phyloP scores from a whole-genome alignment of 2,113 vertebrate species.

The Pleuronectes platessa region DNA sequence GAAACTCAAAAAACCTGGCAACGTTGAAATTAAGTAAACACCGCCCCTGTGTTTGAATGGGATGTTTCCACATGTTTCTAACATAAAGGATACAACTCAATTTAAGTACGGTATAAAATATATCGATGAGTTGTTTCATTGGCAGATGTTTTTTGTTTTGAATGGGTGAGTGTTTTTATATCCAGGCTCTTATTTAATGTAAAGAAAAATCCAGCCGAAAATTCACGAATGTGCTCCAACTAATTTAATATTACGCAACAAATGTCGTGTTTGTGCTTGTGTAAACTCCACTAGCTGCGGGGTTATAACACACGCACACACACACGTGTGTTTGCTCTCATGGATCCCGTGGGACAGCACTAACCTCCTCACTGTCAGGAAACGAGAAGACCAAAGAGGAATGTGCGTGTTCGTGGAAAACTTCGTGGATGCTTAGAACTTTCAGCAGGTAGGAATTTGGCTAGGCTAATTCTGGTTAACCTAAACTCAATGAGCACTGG shows the following conservation, averaged over 20 bases:
- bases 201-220: background rate
- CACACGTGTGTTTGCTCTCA: constrained; percentile 25
- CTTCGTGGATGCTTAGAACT: background rate
- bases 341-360: background rate
- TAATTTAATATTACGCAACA: constrained; percentile 5
- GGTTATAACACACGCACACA: background rate
- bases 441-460: constrained; percentile 48
- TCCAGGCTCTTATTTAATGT: fast-evolving
- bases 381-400: background rate
- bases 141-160: background rate
- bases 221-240: constrained; percentile 57
- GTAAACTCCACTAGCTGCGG: background rate
- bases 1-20: constrained; percentile 38
- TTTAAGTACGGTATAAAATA: background rate
- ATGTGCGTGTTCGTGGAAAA: constrained; percentile 13
- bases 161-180: background rate
- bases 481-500: background rate
- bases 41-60: background rate
- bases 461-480: constrained; percentile 22
- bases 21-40: constrained; percentile 41
- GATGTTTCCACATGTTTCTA: constrained; percentile 49
- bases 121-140: background rate
- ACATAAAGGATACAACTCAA: background rate
- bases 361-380: background rate
- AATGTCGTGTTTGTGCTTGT: constrained; percentile 23